Base-by-base conservation (phyloP, 1,140 invertebrate genomes). In the Aleiodes sp. region DNA sequence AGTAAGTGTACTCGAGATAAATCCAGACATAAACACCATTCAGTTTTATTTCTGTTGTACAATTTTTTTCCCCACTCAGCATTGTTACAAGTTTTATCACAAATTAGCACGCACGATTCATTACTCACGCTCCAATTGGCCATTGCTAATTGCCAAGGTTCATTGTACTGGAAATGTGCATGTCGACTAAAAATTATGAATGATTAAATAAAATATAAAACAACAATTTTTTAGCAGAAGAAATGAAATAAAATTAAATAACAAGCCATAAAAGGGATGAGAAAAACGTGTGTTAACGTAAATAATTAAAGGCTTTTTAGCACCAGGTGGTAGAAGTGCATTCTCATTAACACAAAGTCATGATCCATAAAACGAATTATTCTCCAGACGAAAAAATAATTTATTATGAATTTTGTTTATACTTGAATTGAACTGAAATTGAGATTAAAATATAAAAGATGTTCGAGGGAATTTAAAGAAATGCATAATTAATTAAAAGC, bases 131-230 rank as follows among this genome's bases (percentile, higher is more conserved):
- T 69, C 39, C 59, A 69, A 63, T 63, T 69, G 67, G 59, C 43
- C 67, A 63, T 63, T 26, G 24, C 43, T 63, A 69, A 69, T 68
- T 68, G 59, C 19, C 16, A 6, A 46, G 29, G 59, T 71, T 71
- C 59, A 56, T 63, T 66, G 64, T 16, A 67, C 64, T 70, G 52
- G 56, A 70, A 68, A 62, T 62, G 39, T 62, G 66, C 14, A 68
- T 68, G 59, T 35, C 28, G 24, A 24, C 3, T 19, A 12, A 4
- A 26, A 68, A 61, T 61, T 68, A 68, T 59, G 39, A 61, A 60
- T 43, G 24, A 31, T 41, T 60, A 37, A 59, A 41, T 41, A 68
- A 19, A 61, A 16, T 60, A 19, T 2, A 35, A 35, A 61, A 61
- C 16, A 61, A 61, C 12, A 61, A 61, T 46, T 14, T 2, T 3